A percentile compares a stretch with the other conserved stretches of the same genome.
phyloP scores from a whole-genome alignment of 2,113 vertebrate species.

The Hirundichthys speculiger region DNA sequence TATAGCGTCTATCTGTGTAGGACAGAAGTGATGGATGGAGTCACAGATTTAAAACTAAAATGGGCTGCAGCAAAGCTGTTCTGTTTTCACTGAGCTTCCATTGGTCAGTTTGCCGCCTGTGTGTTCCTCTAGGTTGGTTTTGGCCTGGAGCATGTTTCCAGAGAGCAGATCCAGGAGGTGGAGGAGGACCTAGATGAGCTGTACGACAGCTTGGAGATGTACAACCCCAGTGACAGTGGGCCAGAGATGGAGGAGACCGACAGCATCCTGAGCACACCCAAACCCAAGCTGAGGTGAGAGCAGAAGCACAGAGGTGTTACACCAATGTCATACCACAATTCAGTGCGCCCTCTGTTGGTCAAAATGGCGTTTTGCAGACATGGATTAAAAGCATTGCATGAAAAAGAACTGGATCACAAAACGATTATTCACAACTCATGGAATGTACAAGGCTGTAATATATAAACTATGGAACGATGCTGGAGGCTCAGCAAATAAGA shows the following conservation, averaged over 20 bases:
- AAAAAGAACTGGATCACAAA: neutral
- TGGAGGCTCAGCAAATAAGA: too few species aligned
- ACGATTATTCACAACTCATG: too few species aligned
- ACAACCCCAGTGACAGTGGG: slow-evolving; percentile 95
- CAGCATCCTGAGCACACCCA: slow-evolving; percentile 93
- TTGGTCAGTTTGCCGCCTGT: neutral
- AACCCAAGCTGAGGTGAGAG: slow-evolving; percentile 88
- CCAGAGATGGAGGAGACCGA: slow-evolving; percentile 94
- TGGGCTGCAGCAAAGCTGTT: neutral
- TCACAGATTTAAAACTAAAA: neutral
- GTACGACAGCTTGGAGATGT: slow-evolving; percentile 94
- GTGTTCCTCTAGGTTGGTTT: slow-evolving; percentile 84
- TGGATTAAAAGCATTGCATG: neutral
- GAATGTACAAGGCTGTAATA: too few species aligned
- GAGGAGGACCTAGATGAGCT: slow-evolving; percentile 93
- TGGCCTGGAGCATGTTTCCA: slow-evolving; percentile 90
- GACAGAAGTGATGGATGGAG: too few species aligned
- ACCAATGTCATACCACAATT: neutral
- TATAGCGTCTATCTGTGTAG: too few species aligned
- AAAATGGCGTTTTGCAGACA: neutral
- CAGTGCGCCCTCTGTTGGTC: slow-evolving; percentile 64
- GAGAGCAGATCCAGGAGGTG: slow-evolving; percentile 92
- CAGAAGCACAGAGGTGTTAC: too few species aligned
- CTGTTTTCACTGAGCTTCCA: neutral
- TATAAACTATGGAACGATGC: too few species aligned